Conservation (phyloP, 2,888 invertebrate genomes). For the Cosmia pyralina region DNA sequence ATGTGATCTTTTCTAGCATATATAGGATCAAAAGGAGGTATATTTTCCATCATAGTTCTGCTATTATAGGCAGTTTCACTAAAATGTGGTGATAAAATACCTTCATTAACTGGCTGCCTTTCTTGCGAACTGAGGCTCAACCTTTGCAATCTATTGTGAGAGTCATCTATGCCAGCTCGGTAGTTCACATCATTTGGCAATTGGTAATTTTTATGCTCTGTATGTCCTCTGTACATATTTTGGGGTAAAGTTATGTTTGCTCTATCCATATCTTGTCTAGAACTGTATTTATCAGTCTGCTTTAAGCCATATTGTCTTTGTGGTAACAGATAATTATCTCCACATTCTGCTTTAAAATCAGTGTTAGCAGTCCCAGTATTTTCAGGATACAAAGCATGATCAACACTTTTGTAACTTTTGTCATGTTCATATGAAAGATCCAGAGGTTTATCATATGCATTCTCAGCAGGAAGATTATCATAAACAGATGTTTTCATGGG, state of each 20-base stretch:
- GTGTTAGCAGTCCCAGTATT: constrained; percentile 77
- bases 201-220: constrained; percentile 79
- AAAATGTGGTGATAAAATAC: constrained; percentile 80
- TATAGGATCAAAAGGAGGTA: constrained; percentile 79
- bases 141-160: constrained; percentile 82
- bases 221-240: constrained; percentile 77
- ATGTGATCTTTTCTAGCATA: constrained; percentile 82
- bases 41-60: constrained; percentile 77
- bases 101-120: constrained; percentile 80
- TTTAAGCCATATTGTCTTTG: constrained; percentile 77
- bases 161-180: constrained; percentile 79
- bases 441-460: constrained; percentile 87
- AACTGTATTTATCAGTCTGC: constrained; percentile 82
- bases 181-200: constrained; percentile 79
- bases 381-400: constrained; percentile 87
- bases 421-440: constrained; percentile 86
- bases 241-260: constrained; percentile 73
- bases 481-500: constrained; percentile 84
- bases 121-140: constrained; percentile 85
- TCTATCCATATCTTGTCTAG: constrained; percentile 81
- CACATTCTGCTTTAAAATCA: constrained; percentile 78
- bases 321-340: constrained; percentile 76
- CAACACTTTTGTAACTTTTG: constrained; percentile 88
- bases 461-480: constrained; percentile 86
- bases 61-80: constrained; percentile 78